phyloP scores from a whole-genome alignment of 2,888 invertebrate genomes.

The Podotricha telesiphe region DNA sequence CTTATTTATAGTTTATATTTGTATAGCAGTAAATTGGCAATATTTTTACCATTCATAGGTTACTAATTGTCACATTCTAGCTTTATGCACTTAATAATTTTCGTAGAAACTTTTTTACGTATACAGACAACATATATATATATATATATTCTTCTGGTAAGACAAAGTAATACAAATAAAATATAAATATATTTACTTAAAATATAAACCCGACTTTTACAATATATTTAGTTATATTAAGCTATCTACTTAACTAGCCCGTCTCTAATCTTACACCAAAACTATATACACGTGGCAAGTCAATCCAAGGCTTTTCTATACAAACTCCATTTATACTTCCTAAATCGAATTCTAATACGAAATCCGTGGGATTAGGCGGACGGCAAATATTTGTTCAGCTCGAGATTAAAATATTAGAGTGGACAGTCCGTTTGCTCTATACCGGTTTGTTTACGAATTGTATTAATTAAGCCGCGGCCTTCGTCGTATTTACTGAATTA shows the following conservation, averaged over 20 bases:
- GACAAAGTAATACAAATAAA: too few relatives aligned
- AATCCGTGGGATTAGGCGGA: conserved; percentile 49
- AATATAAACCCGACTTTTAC: neutral
- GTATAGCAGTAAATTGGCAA: too few relatives aligned
- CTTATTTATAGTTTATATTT: too few relatives aligned
- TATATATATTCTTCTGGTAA: too few relatives aligned
- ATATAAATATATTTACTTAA: neutral
- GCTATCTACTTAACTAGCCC: neutral
- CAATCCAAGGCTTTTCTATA: conserved; percentile 35
- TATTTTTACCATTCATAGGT: too few relatives aligned
- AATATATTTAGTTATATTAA: neutral
- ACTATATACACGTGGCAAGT: conserved; percentile 10
- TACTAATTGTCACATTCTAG: too few relatives aligned
- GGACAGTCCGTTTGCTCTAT: conserved; percentile 60
- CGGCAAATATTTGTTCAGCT: conserved; percentile 62
- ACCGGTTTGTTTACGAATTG: conserved; percentile 48
- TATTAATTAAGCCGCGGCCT: conserved; percentile 36
- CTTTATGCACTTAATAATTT: too few relatives aligned
- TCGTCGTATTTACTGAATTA: conserved; percentile 38
- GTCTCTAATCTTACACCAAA: conserved; percentile 9
- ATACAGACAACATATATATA: too few relatives aligned
- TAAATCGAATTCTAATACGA: conserved; percentile 43
- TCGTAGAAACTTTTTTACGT: too few relatives aligned
- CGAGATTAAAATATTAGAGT: conserved; percentile 68
- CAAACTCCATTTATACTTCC: conserved; percentile 42